Conservation (phyloP, 2,888 invertebrate genomes). For the Morpho helenor region DNA sequence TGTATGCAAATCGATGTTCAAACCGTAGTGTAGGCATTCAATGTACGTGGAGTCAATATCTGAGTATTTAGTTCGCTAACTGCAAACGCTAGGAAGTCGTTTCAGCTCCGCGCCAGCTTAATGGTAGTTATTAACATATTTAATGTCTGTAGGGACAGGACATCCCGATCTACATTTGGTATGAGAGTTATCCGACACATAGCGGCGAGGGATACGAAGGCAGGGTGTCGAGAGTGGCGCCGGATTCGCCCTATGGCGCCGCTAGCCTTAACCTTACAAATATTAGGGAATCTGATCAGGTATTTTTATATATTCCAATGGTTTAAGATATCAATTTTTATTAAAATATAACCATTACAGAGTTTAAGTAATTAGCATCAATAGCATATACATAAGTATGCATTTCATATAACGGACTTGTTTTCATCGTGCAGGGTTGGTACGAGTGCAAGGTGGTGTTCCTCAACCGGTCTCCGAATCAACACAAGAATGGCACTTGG, state of each 20-base stretch:
- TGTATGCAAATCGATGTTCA: conserved; percentile 19
- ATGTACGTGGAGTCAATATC: conserved; percentile 12
- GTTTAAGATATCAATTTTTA: too few species aligned
- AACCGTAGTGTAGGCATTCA: conserved; percentile 14
- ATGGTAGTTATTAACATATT: conserved; percentile 34
- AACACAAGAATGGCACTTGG: conserved; percentile 97
- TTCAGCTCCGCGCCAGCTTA: conserved; percentile 37
- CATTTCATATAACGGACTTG: too few species aligned
- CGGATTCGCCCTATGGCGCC: conserved; percentile 92
- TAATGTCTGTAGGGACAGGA: conserved; percentile 89
- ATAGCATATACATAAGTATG: too few species aligned
- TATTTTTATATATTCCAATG: conserved; percentile 24
- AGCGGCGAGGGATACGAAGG: conserved; percentile 97
- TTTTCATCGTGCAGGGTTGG: conserved; percentile 84
- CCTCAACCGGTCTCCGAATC: conserved; percentile 95
- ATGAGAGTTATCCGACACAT: conserved; percentile 98
- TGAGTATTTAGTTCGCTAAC: conserved; percentile 24
- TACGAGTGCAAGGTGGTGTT: conserved; percentile 97
- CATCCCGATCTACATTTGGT: conserved; percentile 98
- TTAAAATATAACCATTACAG: too few species aligned
- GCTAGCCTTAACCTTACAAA: conserved; percentile 97
- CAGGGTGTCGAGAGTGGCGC: conserved; percentile 92
- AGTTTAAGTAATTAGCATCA: too few species aligned
- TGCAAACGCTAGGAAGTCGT: conserved; percentile 20
- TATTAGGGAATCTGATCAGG: conserved; percentile 93